Evolutionary conservation across 2,797 vertebrate genomes (phyloP).

Genomic region (Glossophaga mutica): DNA sequence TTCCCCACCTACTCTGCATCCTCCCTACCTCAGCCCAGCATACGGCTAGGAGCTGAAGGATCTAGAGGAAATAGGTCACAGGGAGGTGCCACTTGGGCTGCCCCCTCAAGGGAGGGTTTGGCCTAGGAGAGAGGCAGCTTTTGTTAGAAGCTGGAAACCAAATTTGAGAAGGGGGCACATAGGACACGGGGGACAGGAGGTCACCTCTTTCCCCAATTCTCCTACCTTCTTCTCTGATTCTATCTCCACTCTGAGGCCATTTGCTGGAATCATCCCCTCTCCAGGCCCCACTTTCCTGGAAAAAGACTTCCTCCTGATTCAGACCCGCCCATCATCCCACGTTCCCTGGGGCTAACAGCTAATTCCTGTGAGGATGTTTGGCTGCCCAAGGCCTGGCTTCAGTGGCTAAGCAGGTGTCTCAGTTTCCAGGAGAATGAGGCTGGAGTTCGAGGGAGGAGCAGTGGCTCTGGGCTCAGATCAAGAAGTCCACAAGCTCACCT

Average conservation of each 20-base stretch:
- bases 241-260: neutral
- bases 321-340: fast-evolving
- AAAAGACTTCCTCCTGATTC: too few species aligned
- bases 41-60: neutral
- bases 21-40: neutral
- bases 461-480: neutral
- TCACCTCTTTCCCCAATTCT: neutral
- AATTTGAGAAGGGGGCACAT: neutral
- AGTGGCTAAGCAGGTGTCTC: neutral
- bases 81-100: neutral
- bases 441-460: neutral
- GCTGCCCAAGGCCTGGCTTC: neutral
- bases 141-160: neutral
- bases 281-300: neutral
- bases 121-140: neutral
- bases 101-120: neutral
- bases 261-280: neutral
- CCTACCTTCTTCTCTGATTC: neutral
- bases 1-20: neutral
- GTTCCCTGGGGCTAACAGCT: neutral
- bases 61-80: constrained; percentile 36
- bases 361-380: neutral
- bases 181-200: neutral
- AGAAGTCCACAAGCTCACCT: neutral
- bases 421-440: neutral